phyloP scores from a whole-genome alignment of 2,113 vertebrate genomes.

The Gadus macrocephalus region DNA sequence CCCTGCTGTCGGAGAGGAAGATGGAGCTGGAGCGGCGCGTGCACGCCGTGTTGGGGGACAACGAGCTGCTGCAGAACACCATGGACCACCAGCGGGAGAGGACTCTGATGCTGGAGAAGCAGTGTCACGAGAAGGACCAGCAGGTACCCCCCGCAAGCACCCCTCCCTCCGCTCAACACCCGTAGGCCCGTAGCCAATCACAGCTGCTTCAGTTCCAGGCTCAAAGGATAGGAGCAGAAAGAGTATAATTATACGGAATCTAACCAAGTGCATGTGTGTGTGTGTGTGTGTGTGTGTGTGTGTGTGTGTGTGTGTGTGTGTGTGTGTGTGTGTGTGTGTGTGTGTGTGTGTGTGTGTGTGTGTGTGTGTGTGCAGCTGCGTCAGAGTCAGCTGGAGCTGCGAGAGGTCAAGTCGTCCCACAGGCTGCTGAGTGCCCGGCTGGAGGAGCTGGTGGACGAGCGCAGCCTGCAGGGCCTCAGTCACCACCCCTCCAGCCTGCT shows the following conservation, averaged over 20 bases:
- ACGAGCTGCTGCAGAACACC: conserved; percentile 85
- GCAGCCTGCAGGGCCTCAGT: conserved; percentile 82
- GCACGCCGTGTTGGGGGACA: conserved; percentile 85
- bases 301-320: conserved; percentile 10
- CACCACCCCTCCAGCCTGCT: conserved; percentile 86
- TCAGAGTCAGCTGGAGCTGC: conserved; percentile 90
- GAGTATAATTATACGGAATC: no score
- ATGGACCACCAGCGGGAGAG: conserved; percentile 88
- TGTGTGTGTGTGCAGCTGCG: conserved; percentile 72
- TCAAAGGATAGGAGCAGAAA: no score
- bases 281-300: background rate
- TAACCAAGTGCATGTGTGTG: background rate
- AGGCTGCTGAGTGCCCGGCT: conserved; percentile 83
- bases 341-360: background rate
- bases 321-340: background rate
- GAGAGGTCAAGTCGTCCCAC: conserved; percentile 86
- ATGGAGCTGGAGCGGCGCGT: conserved; percentile 87
- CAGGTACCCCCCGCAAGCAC: conserved; percentile 75
- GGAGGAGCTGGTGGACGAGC: conserved; percentile 87
- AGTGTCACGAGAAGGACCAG: conserved; percentile 87
- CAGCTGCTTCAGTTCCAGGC: no score
- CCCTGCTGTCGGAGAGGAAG: conserved; percentile 93
- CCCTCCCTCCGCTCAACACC: no score
- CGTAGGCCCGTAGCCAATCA: no score
- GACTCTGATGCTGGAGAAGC: conserved; percentile 84